Base-by-base conservation (phyloP, 2,888 invertebrate genomes). In the Scotopteryx bipunctaria region DNA sequence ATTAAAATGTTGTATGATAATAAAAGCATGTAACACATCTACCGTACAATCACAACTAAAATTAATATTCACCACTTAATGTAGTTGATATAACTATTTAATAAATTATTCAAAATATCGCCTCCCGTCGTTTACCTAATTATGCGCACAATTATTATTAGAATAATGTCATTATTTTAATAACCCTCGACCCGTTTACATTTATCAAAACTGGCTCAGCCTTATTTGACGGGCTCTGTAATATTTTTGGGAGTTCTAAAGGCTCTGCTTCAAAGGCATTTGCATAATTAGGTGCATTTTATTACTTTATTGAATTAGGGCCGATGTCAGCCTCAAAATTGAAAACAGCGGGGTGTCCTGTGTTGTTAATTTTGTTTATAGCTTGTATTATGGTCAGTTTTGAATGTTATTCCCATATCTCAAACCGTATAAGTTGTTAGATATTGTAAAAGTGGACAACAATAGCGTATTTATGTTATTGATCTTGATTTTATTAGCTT, bases 211-310 rank as follows among this genome's bases (percentile, higher is more conserved):
- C 72, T 63, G 73, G 67, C 70, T 78, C 75, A 67, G 72, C 72
- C 71, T 67, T 67, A 73, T 78, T 78, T 82, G 83, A 85, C 75
- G 73, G 79, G 55, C 69, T 78, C 73, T 73, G 76, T 85, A 80
- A 86, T 86, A 86, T 83, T 81, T 85, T 83, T 73, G 73, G 63
- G 63, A 76, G 70, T 71, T 73, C 70, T 78, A 83, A 84, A 84
- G 83, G 74, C 79, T 77, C 81, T 83, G 82, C 83, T 87, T 85
- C 78, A 81, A 66, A 81, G 81, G 78, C 87, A 89, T 90, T 90
- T 89, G 87, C 90, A 90, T 90, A 90, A 90, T 90, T 90, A 90
- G 88, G 90, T 90, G 89, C 87, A 89, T 89, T 90, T 90, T 90
- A 90, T 90, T 81, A 87, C 90, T 90, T 89, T 90, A 90, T 90